Evolutionary conservation across 2,113 vertebrate genomes (phyloP).

Genomic region (Cricetomys ansorgei): DNA sequence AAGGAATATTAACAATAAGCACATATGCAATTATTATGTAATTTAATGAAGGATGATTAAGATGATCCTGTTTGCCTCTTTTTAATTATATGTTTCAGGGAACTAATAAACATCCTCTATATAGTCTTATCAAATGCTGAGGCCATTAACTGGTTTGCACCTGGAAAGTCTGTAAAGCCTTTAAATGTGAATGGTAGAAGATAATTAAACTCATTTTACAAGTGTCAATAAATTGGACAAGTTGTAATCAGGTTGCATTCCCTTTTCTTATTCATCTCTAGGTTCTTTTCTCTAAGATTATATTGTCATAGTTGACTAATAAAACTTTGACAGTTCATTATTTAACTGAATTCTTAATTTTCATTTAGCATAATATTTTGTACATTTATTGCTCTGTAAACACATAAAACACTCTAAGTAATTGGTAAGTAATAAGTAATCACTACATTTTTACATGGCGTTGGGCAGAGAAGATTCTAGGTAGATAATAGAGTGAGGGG

Average conservation of each 20-base stretch:
- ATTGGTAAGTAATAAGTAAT: background rate
- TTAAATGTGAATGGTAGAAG: constrained; percentile 36
- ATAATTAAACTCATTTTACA: constrained; percentile 53
- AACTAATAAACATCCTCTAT: constrained; percentile 51
- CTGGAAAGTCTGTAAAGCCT: constrained; percentile 58
- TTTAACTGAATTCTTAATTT: constrained; percentile 17
- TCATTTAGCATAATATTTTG: background rate
- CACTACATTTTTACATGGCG: background rate
- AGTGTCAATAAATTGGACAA: background rate
- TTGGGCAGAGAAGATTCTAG: background rate
- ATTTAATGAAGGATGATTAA: constrained; percentile 82
- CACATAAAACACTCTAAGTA: background rate
- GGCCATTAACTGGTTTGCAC: constrained; percentile 64
- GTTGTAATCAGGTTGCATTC: constrained; percentile 39
- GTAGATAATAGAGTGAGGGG: background rate
- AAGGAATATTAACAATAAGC: constrained; percentile 76
- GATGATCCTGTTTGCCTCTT: constrained; percentile 66
- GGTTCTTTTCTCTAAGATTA: background rate
- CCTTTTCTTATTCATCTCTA: background rate
- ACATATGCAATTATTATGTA: constrained; percentile 48
- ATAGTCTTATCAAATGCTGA: constrained; percentile 60
- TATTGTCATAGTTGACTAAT: background rate
- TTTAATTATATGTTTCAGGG: constrained; percentile 73
- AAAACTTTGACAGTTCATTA: constrained; percentile 26
- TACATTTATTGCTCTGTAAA: background rate